Percentiles rank a stretch among this genome's conserved stretches.
Conservation (phyloP, 2,113 vertebrate species). For the Calcarius ornatus region DNA sequence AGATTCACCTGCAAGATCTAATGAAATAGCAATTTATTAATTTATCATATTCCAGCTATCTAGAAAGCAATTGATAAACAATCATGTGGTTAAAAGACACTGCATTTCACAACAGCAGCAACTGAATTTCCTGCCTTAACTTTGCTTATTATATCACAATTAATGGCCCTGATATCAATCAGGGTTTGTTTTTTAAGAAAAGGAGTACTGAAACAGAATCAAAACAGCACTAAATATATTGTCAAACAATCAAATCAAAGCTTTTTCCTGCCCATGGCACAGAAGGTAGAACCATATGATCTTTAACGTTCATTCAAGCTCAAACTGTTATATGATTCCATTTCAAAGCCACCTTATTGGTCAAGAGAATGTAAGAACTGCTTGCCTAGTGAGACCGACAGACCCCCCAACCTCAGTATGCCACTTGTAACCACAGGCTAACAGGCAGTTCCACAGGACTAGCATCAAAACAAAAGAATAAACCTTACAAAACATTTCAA, state of each 20-base stretch:
- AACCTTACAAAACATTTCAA: not conserved
- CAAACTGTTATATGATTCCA: not conserved
- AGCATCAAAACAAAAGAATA: not conserved
- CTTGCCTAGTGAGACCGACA: not conserved
- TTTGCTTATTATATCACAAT: not conserved
- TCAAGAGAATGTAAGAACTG: accelerated
- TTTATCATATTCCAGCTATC: not conserved
- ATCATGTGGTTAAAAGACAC: not conserved
- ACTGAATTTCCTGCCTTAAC: not conserved
- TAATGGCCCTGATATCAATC: not conserved
- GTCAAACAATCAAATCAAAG: not conserved
- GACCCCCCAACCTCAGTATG: not conserved
- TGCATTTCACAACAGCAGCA: not conserved
- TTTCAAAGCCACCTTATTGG: not conserved
- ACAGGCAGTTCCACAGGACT: not conserved
- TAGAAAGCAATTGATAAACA: not conserved
- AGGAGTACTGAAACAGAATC: not conserved
- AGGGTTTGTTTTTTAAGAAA: not conserved
- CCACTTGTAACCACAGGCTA: accelerated
- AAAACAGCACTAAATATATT: not conserved
- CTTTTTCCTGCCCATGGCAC: not conserved
- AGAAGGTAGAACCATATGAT: not conserved
- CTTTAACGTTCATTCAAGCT: not conserved
- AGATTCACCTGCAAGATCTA: not conserved
- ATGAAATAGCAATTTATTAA: not conserved